Conservation (phyloP, 2,888 invertebrate species). For the Actias luna region DNA sequence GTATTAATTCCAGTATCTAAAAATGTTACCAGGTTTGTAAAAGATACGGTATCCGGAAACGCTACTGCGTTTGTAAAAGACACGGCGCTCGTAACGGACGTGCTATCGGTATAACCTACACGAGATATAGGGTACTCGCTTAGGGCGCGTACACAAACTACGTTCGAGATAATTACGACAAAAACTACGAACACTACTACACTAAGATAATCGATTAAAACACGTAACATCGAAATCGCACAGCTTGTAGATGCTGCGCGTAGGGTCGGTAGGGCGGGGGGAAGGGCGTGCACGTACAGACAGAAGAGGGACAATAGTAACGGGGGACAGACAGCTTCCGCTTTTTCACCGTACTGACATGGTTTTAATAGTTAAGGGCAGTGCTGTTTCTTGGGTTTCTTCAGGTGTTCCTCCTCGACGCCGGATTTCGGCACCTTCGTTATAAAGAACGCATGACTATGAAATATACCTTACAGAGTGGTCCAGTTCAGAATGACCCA, state of each 20-base stretch:
- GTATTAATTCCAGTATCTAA: no score
- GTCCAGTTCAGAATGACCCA: background rate
- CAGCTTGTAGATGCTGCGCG: background rate
- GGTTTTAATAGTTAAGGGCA: conserved; percentile 84
- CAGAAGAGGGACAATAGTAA: conserved; percentile 34
- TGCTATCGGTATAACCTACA: background rate
- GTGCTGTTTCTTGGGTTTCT: conserved; percentile 88
- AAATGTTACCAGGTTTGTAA: no score
- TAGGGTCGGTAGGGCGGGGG: conserved; percentile 7
- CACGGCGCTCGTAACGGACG: background rate
- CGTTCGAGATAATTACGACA: background rate
- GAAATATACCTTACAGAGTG: no score
- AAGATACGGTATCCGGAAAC: background rate
- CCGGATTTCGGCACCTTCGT: conserved; percentile 68
- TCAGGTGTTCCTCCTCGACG: conserved; percentile 91
- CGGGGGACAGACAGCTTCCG: conserved; percentile 44
- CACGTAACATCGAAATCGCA: conserved; percentile 10
- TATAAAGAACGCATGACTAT: conserved; percentile 17
- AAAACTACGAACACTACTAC: conserved; percentile 2
- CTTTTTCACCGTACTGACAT: conserved; percentile 74
- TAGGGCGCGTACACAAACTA: background rate
- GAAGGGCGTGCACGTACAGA: conserved; percentile 11
- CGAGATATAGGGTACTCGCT: background rate
- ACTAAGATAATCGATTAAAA: conserved; percentile 7
- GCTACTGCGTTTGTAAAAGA: background rate